phyloP scores from a whole-genome alignment of 2,888 invertebrate genomes.

The Mesoligia furuncula region DNA sequence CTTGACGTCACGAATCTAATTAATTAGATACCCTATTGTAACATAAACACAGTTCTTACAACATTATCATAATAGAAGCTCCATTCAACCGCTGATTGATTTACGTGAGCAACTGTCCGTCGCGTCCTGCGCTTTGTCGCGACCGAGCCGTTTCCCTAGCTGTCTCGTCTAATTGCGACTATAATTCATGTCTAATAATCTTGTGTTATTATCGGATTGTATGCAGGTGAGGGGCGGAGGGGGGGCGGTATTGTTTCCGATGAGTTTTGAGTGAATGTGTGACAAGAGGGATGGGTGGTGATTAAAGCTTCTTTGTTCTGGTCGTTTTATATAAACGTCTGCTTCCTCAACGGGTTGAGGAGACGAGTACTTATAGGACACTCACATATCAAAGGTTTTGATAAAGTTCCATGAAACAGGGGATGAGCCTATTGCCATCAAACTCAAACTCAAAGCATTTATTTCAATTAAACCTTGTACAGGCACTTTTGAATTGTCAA shows the following conservation, averaged over 20 bases:
- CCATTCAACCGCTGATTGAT: constrained; percentile 75
- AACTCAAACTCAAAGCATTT: too few relatives aligned
- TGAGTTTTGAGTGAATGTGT: constrained; percentile 52
- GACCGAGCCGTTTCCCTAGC: constrained; percentile 80
- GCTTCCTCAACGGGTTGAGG: too few relatives aligned
- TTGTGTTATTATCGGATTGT: constrained; percentile 86
- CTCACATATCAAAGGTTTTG: not conserved
- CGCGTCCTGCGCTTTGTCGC: constrained; percentile 69
- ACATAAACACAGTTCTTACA: constrained; percentile 41
- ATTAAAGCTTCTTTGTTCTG: not conserved
- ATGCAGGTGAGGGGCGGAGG: constrained; percentile 57
- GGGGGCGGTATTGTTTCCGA: constrained; percentile 61
- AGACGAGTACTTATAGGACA: not conserved
- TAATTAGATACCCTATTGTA: not conserved
- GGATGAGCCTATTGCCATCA: not conserved
- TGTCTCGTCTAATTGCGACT: constrained; percentile 86
- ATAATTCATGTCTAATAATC: constrained; percentile 89
- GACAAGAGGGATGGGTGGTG: constrained; percentile 1
- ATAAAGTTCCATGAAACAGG: too few relatives aligned
- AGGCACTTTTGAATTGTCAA: too few relatives aligned
- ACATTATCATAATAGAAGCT: constrained; percentile 38
- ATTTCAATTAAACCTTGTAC: too few relatives aligned
- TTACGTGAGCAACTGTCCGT: constrained; percentile 70
- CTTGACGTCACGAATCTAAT: constrained; percentile 3
- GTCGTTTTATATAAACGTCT: not conserved